Conservation (phyloP, 2,888 invertebrate species). For the Drosophila barbarae region DNA sequence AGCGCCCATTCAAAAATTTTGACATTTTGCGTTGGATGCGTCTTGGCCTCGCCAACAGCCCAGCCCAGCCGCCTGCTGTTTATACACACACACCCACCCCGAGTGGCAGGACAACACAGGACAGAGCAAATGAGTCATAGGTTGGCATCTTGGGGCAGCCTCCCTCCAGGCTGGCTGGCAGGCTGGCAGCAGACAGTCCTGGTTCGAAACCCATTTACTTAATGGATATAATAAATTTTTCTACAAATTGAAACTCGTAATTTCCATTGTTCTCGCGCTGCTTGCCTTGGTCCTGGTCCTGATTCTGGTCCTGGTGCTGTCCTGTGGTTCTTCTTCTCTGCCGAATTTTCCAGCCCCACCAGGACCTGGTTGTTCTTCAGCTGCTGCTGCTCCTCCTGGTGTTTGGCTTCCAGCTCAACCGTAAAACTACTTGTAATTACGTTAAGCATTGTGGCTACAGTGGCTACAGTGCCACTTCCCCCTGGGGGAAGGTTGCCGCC, state of each 20-base stretch:
- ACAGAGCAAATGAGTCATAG: slow-evolving; percentile 40
- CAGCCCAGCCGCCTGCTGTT: slow-evolving; percentile 14
- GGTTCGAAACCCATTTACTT: slow-evolving; percentile 79
- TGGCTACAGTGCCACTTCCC: slow-evolving; percentile 8
- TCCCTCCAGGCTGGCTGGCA: neutral
- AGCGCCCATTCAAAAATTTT: slow-evolving; percentile 68
- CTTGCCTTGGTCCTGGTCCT: slow-evolving; percentile 2
- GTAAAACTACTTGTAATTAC: slow-evolving; percentile 76
- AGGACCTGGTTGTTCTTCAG: neutral
- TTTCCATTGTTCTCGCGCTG: slow-evolving; percentile 74
- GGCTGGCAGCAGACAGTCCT: slow-evolving; percentile 12
- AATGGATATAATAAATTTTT: slow-evolving; percentile 80
- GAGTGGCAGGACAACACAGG: neutral
- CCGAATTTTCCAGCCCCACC: slow-evolving; percentile 6
- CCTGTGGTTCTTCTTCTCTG: slow-evolving; percentile 1
- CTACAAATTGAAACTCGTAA: slow-evolving; percentile 80
- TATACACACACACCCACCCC: slow-evolving; percentile 6
- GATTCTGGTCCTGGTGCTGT: neutral
- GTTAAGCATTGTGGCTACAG: slow-evolving; percentile 57
- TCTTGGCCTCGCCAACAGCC: slow-evolving; percentile 1
- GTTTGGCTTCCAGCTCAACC: slow-evolving; percentile 32
- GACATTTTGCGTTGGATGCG: slow-evolving; percentile 67
- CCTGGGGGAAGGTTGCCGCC: neutral
- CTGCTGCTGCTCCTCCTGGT: neutral
- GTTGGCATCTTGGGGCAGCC: slow-evolving; percentile 24